Conservation (phyloP, 2,888 invertebrate genomes). For the Phyllotreta cruciferae region DNA sequence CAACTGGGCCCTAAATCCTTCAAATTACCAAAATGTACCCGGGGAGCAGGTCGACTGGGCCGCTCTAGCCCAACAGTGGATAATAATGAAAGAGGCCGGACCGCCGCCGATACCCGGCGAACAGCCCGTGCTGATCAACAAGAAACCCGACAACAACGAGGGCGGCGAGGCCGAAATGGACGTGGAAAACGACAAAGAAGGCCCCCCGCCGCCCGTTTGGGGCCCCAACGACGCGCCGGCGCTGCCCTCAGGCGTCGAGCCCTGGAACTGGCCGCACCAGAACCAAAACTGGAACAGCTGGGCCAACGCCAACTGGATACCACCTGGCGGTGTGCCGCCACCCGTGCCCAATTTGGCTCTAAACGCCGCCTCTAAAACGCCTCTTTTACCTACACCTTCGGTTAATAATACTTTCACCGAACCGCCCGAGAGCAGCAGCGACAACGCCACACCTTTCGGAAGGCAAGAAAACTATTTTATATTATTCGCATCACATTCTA, state of each 20-base stretch:
- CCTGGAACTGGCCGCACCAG: conserved; percentile 57
- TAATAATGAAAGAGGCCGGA: conserved; percentile 87
- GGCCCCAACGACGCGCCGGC: conserved; percentile 58
- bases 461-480: conserved; percentile 40
- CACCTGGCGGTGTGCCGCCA: conserved; percentile 55
- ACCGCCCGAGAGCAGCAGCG: conserved; percentile 48
- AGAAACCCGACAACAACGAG: conserved; percentile 29
- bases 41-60: conserved; percentile 93
- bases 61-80: conserved; percentile 96
- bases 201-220: conserved; percentile 55
- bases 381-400: conserved; percentile 56
- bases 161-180: conserved; percentile 90
- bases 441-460: conserved; percentile 47
- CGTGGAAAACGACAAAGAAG: conserved; percentile 77
- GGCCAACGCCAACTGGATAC: conserved; percentile 56
- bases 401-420: conserved; percentile 49
- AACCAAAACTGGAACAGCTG: conserved; percentile 60
- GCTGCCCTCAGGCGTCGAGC: conserved; percentile 43
- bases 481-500: no score
- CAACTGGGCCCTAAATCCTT: conserved; percentile 84
- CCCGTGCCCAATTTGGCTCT: conserved; percentile 40
- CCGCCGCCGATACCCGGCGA: conserved; percentile 55
- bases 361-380: conserved; percentile 49
- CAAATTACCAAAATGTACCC: conserved; percentile 81
- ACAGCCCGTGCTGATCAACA: conserved; percentile 34